Evolutionary conservation across 2,113 vertebrate species (phyloP), one percentile per base, ranked within the genome.

Genomic region (Oryzias curvinotus): DNA sequence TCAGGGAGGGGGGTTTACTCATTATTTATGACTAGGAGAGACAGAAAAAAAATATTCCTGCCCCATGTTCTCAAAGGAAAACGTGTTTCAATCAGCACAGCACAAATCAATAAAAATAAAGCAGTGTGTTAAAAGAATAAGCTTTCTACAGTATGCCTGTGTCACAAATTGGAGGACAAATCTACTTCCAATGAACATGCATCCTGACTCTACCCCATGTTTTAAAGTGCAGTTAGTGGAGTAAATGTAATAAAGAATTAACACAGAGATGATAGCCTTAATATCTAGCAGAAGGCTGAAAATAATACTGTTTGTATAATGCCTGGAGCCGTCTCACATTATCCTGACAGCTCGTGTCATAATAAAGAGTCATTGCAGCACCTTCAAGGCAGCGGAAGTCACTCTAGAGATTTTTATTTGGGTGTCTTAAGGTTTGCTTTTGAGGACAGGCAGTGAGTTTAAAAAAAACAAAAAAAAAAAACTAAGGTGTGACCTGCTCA

Each of bases 261-360:
- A 52, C 43, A 63, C 18, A 36, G 44, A 54, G 23, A 7, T 14
- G 14, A 57, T 53, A 7, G 19, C 6, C 44, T 43, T 28, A 46
- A 17, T 62, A 68, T 50, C 17, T 46, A n/a, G 42, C 1, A 52
- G 21, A 48, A 25, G n/a, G 53, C 43, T 44, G 21, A 42, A 26
- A 62, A 36, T 13, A 51, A 48, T 19, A 25, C 7, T n/a, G 6
- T n/a, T 47, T 56, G 14, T 15, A 23, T 14, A 17, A 3, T 18
- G 21, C 51, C 42, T 14, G 1, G 7, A 19, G 49, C 44, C 58
- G 50, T 63, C 36, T 68, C 23, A 21, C 36, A 68, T 60, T 70
- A 62, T 58, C 77, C 73, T 80, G 74, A 65, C 68, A 64, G 73
- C 51, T 7, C 21, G 41, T 17, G 28, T 17, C 18, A 46, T 64